These are phyloP conservation scores for Nothobranchius kuhntae DNA, from an alignment of 2,113 vertebrate species.

Conservation along the genomic window DNA sequence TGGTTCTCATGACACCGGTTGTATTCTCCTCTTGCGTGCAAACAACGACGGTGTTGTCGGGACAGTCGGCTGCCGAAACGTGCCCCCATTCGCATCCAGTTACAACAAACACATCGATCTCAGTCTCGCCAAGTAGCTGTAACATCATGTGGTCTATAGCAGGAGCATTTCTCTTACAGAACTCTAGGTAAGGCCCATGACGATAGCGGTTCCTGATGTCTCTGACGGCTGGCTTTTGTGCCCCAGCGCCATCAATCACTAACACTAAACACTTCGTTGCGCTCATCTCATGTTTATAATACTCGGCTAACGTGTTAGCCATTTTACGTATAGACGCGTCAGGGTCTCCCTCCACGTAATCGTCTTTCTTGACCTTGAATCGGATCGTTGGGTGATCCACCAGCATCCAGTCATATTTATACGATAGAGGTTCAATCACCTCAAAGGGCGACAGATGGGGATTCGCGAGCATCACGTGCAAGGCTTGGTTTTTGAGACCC, in stretches of 20 bases:
- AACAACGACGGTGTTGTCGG: too few species aligned
- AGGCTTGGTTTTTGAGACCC: background rate
- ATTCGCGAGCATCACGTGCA: background rate
- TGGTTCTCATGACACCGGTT: too few species aligned
- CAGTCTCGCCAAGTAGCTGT: background rate
- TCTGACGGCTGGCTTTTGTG: background rate
- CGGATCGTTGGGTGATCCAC: background rate
- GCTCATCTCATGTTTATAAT: background rate
- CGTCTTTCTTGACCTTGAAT: background rate
- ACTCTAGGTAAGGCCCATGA: background rate
- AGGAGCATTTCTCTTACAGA: background rate
- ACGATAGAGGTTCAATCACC: accelerated
- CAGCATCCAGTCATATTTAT: background rate
- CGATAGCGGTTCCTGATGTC: background rate
- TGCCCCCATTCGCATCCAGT: background rate
- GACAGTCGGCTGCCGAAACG: too few species aligned
- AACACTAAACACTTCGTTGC: background rate
- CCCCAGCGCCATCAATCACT: background rate
- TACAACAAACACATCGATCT: background rate
- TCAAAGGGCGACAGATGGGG: background rate
- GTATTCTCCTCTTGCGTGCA: too few species aligned
- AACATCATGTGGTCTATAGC: background rate
- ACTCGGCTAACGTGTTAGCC: background rate
- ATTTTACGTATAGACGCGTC: background rate
- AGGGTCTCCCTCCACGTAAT: background rate